These are phyloP conservation scores for Synanthedon myopaeformis DNA, from an alignment of 2,888 invertebrate genomes.

Conservation along the genomic window DNA sequence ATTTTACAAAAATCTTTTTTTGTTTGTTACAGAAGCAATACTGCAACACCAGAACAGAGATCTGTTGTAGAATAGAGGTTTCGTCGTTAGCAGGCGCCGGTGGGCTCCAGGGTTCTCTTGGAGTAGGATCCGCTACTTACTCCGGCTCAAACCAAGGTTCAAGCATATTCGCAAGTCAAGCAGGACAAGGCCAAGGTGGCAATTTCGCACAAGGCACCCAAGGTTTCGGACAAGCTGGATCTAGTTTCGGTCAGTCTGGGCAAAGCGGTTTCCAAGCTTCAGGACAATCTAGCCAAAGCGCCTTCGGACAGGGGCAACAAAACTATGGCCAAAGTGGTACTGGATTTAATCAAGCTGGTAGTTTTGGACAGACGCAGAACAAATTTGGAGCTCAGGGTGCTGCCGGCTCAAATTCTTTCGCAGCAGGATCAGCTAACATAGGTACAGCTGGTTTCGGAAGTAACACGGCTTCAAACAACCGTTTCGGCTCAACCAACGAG, in stretches of 20 bases:
- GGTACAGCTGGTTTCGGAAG: constrained; percentile 2
- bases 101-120: constrained; percentile 30
- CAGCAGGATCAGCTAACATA: constrained; percentile 8
- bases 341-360: background rate
- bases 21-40: constrained; percentile 56
- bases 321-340: background rate
- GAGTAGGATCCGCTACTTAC: constrained; percentile 36
- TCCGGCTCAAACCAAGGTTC: constrained; percentile 29
- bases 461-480: constrained; percentile 9
- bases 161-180: constrained; percentile 20
- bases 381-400: background rate
- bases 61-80: constrained; percentile 58
- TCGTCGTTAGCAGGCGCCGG: constrained; percentile 28
- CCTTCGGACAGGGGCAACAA: background rate
- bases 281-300: background rate
- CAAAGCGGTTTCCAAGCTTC: background rate
- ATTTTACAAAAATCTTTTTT: background rate
- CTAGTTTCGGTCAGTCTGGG: background rate
- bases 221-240: constrained; percentile 8
- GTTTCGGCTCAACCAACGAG: constrained; percentile 27
- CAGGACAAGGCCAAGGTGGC: constrained; percentile 4
- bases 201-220: constrained; percentile 5
- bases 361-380: background rate
- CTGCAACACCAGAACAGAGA: constrained; percentile 54
- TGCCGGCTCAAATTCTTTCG: constrained; percentile 1